Evolutionary conservation across 2,113 vertebrate genomes (phyloP), one percentile per base, ranked within the genome.

Genomic region (Neolamprologus cancellatus): DNA sequence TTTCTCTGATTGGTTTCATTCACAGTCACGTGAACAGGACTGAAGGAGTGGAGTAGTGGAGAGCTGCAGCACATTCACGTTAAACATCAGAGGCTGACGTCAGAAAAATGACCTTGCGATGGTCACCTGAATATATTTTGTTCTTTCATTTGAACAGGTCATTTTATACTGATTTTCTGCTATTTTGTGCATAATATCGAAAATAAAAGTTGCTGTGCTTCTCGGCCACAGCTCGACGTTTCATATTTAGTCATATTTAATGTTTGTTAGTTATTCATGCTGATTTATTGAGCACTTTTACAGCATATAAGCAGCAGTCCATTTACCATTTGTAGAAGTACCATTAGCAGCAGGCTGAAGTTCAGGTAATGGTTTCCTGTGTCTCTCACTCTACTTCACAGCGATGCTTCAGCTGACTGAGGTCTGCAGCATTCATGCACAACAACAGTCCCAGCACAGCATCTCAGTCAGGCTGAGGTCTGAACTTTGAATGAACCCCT

Each of bases 181-280:
- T 55, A 55, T 55, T 55, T 14, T 55, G 23, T 55, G 23, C 1
- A 55, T 2, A 55, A 25, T 5, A 55, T 55, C 4, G 0, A 25
- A 55, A 14, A 55, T 55, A 55, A 55, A 55, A 25, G 53, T 8
- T 8, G 7, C 53, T 28, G 53, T 28, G 53, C 53, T 25, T 55
- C 52, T 23, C 0, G 2, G 52, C 52, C 11, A 54, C 53, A 55
- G 23, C 23, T 7, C 23, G 6, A 55, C 0, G 23, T 55, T 55
- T 55, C 12, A 14, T 55, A 55, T 55, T 55, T 25, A 55, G 3
- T 55, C 6, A 54, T 25, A 54, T 54, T 54, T 53, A 53, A 53
- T 53, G 10, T 53, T 53, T 55, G 14, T 55, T 55, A 55, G 12
- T 55, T 55, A 0, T 55, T 25, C 53, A 25, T 5, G 0, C 1